Conservation (phyloP, 2,113 vertebrate genomes). For the Prinia subflava region DNA sequence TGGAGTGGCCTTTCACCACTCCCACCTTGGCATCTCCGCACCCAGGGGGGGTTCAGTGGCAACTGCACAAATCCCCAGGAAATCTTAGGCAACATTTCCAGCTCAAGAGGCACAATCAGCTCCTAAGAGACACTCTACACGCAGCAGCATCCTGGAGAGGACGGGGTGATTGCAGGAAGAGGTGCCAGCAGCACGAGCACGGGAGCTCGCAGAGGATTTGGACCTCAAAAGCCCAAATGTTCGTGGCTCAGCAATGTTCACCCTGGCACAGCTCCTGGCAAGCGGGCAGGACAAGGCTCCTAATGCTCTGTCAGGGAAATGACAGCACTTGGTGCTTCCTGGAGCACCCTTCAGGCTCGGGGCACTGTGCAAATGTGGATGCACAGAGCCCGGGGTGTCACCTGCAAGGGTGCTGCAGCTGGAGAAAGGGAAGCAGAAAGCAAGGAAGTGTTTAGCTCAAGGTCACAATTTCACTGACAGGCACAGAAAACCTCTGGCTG, state of each 20-base stretch:
- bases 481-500: not conserved
- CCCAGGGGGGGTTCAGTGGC: not conserved
- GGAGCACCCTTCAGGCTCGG: slow-evolving; percentile 21
- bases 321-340: slow-evolving; percentile 1
- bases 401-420: slow-evolving; percentile 46
- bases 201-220: not conserved
- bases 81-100: not conserved
- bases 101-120: not conserved
- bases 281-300: not conserved
- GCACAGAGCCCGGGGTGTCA: not conserved
- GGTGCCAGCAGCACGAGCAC: not conserved
- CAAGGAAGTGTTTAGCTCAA: not conserved
- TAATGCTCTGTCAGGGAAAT: slow-evolving; percentile 26
- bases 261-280: not conserved
- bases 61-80: not conserved
- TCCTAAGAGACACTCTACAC: not conserved
- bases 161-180: not conserved
- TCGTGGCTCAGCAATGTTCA: not conserved
- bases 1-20: not conserved
- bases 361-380: not conserved
- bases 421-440: not conserved
- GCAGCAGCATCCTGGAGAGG: not conserved
- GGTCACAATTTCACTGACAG: slow-evolving; percentile 11
- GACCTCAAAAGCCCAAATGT: slow-evolving; percentile 4
- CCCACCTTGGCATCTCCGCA: not conserved